Conservation (phyloP, 2,888 invertebrate species). For the Patella pellucida region DNA sequence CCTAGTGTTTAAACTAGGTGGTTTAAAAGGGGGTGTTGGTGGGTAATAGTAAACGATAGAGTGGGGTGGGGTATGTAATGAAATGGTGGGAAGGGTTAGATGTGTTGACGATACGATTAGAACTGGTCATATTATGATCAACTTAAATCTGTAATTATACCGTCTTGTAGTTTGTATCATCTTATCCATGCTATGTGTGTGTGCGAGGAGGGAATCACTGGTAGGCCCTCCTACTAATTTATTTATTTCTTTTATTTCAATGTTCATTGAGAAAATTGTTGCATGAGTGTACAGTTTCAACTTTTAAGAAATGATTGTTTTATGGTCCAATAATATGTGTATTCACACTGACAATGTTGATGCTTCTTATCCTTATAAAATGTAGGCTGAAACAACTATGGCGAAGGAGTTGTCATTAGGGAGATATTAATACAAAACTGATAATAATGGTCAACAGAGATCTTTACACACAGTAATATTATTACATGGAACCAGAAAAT, state of each 20-base stretch:
- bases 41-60: not conserved
- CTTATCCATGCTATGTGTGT: slow-evolving; percentile 10
- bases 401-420: slow-evolving; percentile 1
- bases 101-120: too few relatives aligned
- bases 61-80: not conserved
- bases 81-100: not conserved
- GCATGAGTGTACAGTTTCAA: slow-evolving; percentile 11
- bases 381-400: slow-evolving; percentile 1
- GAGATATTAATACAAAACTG: slow-evolving; percentile 7
- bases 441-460: not conserved
- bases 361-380: slow-evolving; percentile 2
- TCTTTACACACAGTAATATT: not conserved
- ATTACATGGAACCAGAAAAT: too few relatives aligned
- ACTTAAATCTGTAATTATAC: not conserved
- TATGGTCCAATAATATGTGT: slow-evolving; percentile 11
- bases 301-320: slow-evolving; percentile 11
- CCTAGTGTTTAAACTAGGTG: too few relatives aligned
- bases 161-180: slow-evolving; percentile 10
- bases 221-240: slow-evolving; percentile 2
- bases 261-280: slow-evolving; percentile 11
- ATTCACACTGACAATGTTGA: slow-evolving; percentile 10
- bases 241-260: slow-evolving; percentile 4
- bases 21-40: too few relatives aligned
- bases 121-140: not conserved
- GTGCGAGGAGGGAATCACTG: slow-evolving; percentile 10